Evolutionary conservation across 2,888 invertebrate species (phyloP).

Genomic region (Syrista parreyssii): DNA sequence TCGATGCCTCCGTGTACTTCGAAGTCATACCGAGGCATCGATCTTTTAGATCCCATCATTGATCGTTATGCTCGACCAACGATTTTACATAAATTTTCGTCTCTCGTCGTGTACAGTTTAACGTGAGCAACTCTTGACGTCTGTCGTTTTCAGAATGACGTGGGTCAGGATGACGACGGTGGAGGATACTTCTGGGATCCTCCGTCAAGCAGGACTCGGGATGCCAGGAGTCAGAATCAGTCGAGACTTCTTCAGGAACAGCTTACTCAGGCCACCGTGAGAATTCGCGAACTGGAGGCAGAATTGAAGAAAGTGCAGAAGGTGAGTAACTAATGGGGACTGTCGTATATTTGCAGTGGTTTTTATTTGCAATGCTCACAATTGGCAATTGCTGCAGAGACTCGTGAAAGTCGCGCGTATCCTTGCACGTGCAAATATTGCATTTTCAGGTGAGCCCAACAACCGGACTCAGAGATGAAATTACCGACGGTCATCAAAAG

Average conservation of each 20-base stretch:
- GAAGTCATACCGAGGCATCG: not conserved
- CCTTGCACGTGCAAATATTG: not conserved
- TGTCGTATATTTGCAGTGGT: not conserved
- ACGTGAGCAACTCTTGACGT: not conserved
- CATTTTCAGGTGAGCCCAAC: not conserved
- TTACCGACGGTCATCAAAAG: slow-evolving; percentile 53
- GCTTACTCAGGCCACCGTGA: slow-evolving; percentile 60
- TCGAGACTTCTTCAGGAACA: slow-evolving; percentile 54
- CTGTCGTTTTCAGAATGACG: slow-evolving; percentile 42
- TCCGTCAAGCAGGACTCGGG: slow-evolving; percentile 41
- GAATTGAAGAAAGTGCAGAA: slow-evolving; percentile 51
- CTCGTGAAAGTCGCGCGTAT: not conserved
- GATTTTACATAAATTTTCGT: not conserved
- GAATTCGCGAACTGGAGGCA: slow-evolving; percentile 55
- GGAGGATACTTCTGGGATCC: slow-evolving; percentile 61
- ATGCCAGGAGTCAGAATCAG: slow-evolving; percentile 42
- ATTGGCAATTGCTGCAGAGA: not conserved
- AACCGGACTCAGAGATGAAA: slow-evolving; percentile 46
- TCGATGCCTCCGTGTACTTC: too few species aligned
- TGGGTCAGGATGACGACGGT: slow-evolving; percentile 44
- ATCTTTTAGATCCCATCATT: not conserved
- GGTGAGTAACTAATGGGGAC: slow-evolving; percentile 30
- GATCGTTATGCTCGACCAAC: not conserved
- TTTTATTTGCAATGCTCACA: not conserved
- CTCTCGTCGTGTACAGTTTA: not conserved